A percentile compares a stretch with the other conserved stretches of the same genome.
Conservation (phyloP, 2,888 invertebrate genomes). For the Diplazon laetatorius region DNA sequence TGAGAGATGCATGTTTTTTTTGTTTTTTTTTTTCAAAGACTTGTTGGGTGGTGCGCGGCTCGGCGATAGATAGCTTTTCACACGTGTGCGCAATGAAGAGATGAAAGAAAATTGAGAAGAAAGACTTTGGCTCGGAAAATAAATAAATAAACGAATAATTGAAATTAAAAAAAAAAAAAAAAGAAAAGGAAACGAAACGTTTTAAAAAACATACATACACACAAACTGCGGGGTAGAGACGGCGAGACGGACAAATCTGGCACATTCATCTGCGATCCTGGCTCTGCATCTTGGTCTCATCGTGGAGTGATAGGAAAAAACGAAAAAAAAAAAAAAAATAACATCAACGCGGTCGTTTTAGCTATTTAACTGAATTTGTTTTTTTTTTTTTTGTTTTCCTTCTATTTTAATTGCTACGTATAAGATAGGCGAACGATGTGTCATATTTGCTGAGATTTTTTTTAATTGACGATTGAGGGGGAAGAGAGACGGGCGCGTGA, state of each 20-base stretch:
- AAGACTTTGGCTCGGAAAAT: constrained; percentile 45
- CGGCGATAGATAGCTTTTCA: constrained; percentile 35
- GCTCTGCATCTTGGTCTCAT: constrained; percentile 47
- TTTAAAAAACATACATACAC: background rate
- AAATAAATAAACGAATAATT: background rate
- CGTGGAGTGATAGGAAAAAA: constrained; percentile 27
- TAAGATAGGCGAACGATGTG: constrained; percentile 70
- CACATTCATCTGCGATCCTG: constrained; percentile 32
- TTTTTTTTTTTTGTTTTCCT: too few relatives aligned
- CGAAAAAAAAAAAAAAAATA: constrained; percentile 20
- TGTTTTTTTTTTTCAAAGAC: constrained; percentile 37
- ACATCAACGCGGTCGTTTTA: constrained; percentile 75
- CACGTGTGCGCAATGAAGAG: constrained; percentile 53
- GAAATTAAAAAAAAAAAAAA: background rate
- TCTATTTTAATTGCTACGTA: constrained; percentile 77
- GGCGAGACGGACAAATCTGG: constrained; percentile 50
- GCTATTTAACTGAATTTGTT: constrained; percentile 78
- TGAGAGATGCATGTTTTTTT: constrained; percentile 28
- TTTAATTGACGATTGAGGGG: constrained; percentile 64
- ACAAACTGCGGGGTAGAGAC: constrained; percentile 12
- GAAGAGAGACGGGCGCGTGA: constrained; percentile 43
- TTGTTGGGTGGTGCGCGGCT: constrained; percentile 52
- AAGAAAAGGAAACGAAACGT: background rate
- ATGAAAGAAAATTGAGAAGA: constrained; percentile 32
- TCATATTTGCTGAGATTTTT: constrained; percentile 74